Conservation (phyloP, 2,888 invertebrate species). For the Anodontia alba region DNA sequence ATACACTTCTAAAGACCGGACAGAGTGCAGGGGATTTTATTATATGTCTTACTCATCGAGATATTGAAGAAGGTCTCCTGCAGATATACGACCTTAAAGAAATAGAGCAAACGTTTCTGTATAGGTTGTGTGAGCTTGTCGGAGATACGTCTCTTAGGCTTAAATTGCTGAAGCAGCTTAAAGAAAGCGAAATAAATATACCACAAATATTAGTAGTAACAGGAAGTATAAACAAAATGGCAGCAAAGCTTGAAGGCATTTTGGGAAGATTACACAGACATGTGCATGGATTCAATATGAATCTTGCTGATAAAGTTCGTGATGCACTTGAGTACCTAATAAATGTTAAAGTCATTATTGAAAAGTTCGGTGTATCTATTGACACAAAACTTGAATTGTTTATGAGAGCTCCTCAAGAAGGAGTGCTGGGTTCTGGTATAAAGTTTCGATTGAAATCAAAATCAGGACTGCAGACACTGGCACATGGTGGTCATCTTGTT, state of each 20-base stretch:
- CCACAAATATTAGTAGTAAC: not conserved
- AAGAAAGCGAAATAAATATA: not conserved
- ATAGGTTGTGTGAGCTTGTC: not conserved
- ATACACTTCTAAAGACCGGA: not conserved
- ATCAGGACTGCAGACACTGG: not conserved
- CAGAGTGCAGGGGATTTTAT: not conserved
- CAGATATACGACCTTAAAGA: not conserved
- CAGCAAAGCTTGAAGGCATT: not conserved
- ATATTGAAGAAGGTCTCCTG: not conserved
- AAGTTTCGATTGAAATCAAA: not conserved
- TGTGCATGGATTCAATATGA: not conserved
- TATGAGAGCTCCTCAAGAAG: not conserved
- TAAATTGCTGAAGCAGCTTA: not conserved
- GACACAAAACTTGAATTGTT: not conserved
- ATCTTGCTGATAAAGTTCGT: not conserved
- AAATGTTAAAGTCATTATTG: not conserved
- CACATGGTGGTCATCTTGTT: not conserved
- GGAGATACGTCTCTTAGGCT: not conserved
- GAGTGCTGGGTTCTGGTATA: not conserved
- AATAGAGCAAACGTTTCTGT: not conserved
- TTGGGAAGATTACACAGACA: not conserved
- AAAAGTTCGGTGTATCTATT: not conserved
- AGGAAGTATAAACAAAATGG: not conserved
- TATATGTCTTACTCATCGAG: not conserved
- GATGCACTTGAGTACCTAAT: not conserved